Conservation (phyloP, 2,113 vertebrate species). For the Laticauda laticaudata region DNA sequence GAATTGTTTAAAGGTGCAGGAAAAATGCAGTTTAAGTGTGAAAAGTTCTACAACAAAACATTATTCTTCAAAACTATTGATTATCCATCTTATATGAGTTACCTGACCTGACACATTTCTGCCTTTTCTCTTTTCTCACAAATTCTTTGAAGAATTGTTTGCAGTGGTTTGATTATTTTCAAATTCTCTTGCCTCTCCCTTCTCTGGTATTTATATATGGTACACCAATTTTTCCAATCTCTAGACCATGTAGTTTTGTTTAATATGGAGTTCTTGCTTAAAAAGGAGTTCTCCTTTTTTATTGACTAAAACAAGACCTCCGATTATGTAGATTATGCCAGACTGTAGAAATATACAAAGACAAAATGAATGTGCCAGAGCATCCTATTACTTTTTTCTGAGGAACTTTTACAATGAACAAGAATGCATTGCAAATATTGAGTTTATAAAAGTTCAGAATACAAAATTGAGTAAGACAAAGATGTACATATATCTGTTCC, state of each 20-base stretch:
- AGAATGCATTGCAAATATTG: neutral
- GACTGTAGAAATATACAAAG: neutral
- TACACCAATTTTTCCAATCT: neutral
- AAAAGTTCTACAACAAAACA: neutral
- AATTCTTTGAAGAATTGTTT: neutral
- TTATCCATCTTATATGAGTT: neutral
- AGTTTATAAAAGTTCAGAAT: neutral
- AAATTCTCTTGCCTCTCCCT: neutral
- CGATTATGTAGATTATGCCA: neutral
- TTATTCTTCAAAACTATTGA: neutral
- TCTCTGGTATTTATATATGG: neutral
- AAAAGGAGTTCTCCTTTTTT: neutral
- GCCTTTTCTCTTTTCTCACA: neutral
- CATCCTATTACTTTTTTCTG: neutral
- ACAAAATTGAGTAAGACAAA: neutral
- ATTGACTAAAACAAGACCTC: neutral
- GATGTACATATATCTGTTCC: neutral
- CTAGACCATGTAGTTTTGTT: neutral
- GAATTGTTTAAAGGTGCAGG: neutral
- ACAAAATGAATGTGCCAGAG: neutral
- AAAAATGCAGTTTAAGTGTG: neutral
- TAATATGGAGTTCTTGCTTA: neutral
- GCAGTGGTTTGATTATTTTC: neutral
- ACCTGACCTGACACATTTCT: neutral
- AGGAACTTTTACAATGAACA: neutral